Evolutionary conservation across 1,140 invertebrate species (phyloP).

Genomic region (Drosophila bifasciata): DNA sequence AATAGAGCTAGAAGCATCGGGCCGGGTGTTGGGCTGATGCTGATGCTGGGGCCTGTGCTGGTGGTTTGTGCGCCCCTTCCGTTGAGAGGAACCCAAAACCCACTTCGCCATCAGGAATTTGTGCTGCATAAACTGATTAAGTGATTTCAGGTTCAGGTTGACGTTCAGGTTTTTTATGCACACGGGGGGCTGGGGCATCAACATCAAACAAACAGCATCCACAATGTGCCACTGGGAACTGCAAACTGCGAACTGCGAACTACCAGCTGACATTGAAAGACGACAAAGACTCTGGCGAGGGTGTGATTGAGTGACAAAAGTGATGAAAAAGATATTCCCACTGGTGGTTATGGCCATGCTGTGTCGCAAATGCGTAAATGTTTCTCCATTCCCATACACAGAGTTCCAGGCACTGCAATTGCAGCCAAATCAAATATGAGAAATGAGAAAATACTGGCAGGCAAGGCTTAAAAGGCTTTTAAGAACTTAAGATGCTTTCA

Average conservation of each 20-base stretch:
- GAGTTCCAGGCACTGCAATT: background rate
- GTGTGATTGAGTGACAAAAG: no score
- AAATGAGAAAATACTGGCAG: background rate
- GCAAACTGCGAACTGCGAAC: conserved; percentile 17
- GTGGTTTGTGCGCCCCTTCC: no score
- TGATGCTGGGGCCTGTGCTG: background rate
- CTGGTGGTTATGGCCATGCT: background rate
- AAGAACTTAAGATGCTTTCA: conserved; percentile 6
- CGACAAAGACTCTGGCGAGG: background rate
- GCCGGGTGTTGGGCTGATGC: background rate
- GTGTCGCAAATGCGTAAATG: conserved; percentile 1
- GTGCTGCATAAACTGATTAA: conserved; percentile 67
- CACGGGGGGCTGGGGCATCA: background rate
- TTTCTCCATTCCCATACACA: background rate
- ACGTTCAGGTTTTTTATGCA: conserved; percentile 35
- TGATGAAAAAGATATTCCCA: no score
- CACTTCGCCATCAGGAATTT: conserved; percentile 21
- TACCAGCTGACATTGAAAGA: conserved; percentile 16
- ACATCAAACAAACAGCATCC: background rate
- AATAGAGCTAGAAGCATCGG: conserved; percentile 37
- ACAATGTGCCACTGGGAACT: conserved; percentile 25
- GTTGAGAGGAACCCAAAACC: conserved; percentile 9
- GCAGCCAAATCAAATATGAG: background rate
- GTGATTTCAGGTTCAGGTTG: conserved; percentile 53
- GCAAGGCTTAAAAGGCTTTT: conserved; percentile 4